A percentile compares a stretch with the other conserved stretches of the same genome.
These are phyloP conservation scores for Tetropium fuscum DNA, from an alignment of 2,888 invertebrate genomes.

Conservation along the genomic window DNA sequence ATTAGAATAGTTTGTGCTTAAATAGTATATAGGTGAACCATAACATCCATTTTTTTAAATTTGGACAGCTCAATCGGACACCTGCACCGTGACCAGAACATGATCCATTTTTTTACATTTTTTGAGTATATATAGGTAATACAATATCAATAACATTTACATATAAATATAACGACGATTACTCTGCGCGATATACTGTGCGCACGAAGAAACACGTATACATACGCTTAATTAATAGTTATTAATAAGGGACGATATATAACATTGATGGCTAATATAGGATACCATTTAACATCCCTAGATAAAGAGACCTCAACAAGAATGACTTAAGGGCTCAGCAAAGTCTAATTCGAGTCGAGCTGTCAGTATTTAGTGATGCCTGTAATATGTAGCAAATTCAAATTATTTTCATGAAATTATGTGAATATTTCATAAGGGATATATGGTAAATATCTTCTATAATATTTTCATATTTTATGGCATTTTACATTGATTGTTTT, in stretches of 20 bases:
- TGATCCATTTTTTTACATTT: slow-evolving; percentile 44
- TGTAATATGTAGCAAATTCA: no score
- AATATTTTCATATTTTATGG: no score
- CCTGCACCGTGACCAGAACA: slow-evolving; percentile 53
- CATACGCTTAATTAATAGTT: slow-evolving; percentile 31
- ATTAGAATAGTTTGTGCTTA: slow-evolving; percentile 48
- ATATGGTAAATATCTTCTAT: no score
- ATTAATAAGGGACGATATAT: slow-evolving; percentile 24
- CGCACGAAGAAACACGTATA: slow-evolving; percentile 32
- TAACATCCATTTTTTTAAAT: slow-evolving; percentile 47
- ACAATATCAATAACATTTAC: slow-evolving; percentile 42
- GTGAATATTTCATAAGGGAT: no score
- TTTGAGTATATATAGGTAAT: slow-evolving; percentile 39
- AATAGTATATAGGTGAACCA: slow-evolving; percentile 43
- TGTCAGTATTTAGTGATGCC: slow-evolving; percentile 27
- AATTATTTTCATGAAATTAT: no score
- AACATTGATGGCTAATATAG: slow-evolving; percentile 32
- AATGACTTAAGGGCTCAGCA: slow-evolving; percentile 54
- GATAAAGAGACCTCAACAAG: slow-evolving; percentile 43
- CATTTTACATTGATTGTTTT: no score
- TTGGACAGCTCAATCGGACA: slow-evolving; percentile 40
- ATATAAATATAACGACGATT: slow-evolving; percentile 43
- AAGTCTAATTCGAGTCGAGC: slow-evolving; percentile 40
- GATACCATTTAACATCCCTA: slow-evolving; percentile 23
- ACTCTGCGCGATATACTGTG: slow-evolving; percentile 26